These are phyloP conservation scores for Marisa cornuarietis DNA, from an alignment of 1,140 invertebrate genomes.

Conservation along the genomic window DNA sequence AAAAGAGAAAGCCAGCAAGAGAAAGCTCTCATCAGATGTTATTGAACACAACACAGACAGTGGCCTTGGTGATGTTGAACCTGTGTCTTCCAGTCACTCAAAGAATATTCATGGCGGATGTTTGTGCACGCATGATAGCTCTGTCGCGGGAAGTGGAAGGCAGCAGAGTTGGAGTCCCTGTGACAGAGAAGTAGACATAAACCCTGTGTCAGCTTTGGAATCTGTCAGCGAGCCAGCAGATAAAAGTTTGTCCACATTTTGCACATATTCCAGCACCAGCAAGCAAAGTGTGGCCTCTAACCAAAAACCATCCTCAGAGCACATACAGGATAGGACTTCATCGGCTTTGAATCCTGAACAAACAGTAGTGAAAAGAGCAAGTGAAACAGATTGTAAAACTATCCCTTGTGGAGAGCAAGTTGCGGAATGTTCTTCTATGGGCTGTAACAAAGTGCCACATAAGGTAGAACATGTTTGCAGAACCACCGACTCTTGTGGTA, in stretches of 20 bases:
- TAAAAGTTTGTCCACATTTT: not conserved
- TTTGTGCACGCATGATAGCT: not conserved
- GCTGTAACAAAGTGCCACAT: too few species aligned
- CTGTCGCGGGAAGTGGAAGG: not conserved
- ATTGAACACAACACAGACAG: conserved; percentile 18
- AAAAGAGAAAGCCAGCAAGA: not conserved
- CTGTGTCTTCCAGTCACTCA: not conserved
- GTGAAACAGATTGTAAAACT: too few species aligned
- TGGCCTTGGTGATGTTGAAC: conserved; percentile 4
- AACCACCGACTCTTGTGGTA: not conserved
- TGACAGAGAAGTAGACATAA: conserved; percentile 14
- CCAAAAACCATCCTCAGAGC: not conserved
- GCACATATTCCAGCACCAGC: not conserved
- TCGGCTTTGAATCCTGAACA: too few species aligned
- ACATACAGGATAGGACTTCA: not conserved
- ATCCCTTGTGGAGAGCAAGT: too few species aligned
- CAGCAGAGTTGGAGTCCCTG: conserved; percentile 1
- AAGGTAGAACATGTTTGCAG: not conserved
- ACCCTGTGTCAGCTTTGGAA: not conserved
- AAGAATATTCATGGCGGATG: not conserved
- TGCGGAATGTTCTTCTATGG: too few species aligned
- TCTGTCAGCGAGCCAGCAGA: not conserved
- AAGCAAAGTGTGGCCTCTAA: not conserved
- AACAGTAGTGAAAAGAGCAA: too few species aligned
- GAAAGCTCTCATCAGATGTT: not conserved